Conservation (phyloP, 2,113 vertebrate species). For the Picathartes gymnocephalus region DNA sequence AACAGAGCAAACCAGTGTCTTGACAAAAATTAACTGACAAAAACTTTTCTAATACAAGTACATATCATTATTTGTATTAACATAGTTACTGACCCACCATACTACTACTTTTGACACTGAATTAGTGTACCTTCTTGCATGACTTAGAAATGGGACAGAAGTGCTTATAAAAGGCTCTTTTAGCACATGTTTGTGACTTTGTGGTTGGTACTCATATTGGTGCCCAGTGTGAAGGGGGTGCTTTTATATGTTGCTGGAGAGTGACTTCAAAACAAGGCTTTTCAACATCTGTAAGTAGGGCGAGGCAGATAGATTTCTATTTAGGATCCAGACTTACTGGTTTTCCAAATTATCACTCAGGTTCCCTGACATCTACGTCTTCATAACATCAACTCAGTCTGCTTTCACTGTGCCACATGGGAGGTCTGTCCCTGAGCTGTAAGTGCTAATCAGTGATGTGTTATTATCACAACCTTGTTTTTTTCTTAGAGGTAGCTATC, state of each 20-base stretch:
- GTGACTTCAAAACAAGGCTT: not conserved
- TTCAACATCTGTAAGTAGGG: not conserved
- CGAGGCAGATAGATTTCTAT: not conserved
- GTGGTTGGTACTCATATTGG: not conserved
- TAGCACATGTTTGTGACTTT: not conserved
- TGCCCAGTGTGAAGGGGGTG: not conserved
- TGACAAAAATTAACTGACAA: slow-evolving; percentile 35
- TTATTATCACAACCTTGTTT: not conserved
- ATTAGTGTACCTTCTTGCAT: not conserved
- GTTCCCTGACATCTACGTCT: not conserved
- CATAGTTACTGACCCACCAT: not conserved
- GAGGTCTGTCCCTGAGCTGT: not conserved
- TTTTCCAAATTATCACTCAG: not conserved
- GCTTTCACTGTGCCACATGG: not conserved
- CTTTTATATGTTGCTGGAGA: not conserved
- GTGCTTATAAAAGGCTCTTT: not conserved
- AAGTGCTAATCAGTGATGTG: not conserved
- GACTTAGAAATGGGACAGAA: not conserved
- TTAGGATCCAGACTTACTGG: not conserved
- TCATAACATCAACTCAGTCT: not conserved
- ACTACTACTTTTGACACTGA: not conserved
- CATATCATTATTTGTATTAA: slow-evolving; percentile 11
- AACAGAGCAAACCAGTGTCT: not conserved
- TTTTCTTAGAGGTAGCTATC: not conserved
- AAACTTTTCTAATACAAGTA: not conserved